phyloP scores from a whole-genome alignment of 2,888 invertebrate genomes.

The Buathra laborator region DNA sequence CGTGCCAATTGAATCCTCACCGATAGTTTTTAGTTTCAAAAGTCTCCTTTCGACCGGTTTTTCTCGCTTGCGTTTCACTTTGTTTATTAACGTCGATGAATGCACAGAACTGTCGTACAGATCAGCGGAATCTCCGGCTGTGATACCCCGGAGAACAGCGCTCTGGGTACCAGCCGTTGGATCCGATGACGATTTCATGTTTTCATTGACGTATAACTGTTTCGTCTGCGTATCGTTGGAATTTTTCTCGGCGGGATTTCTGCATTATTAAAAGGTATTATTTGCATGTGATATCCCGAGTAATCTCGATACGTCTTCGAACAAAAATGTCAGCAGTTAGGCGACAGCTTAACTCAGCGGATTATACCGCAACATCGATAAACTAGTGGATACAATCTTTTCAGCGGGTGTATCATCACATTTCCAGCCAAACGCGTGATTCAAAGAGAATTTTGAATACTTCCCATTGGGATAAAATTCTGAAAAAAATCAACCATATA shows the following conservation, averaged over 20 bases:
- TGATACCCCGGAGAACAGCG: slow-evolving; percentile 49
- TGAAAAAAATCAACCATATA: no score
- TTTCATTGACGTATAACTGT: slow-evolving; percentile 71
- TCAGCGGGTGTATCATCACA: no score
- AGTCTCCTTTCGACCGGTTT: slow-evolving; percentile 71
- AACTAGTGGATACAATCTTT: no score
- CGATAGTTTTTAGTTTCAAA: slow-evolving; percentile 77
- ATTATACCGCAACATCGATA: no score
- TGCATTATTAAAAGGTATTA: slow-evolving; percentile 38
- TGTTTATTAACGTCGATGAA: slow-evolving; percentile 64
- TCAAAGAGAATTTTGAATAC: no score
- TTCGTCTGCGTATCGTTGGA: slow-evolving; percentile 71
- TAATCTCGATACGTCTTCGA: neutral
- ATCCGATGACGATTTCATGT: slow-evolving; percentile 72
- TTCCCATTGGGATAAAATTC: no score
- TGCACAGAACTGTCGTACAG: slow-evolving; percentile 64
- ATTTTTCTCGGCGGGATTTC: slow-evolving; percentile 70
- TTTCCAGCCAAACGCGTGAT: no score
- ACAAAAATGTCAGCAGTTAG: no score
- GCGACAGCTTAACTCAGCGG: no score
- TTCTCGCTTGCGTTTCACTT: slow-evolving; percentile 63
- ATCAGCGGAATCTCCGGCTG: slow-evolving; percentile 52
- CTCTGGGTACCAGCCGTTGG: slow-evolving; percentile 64
- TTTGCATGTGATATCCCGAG: neutral
- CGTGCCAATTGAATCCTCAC: slow-evolving; percentile 67